Evolutionary conservation across 1,140 invertebrate species (phyloP), one percentile per base, ranked within the genome.

Genomic region (Sarcophaga peregrina): DNA sequence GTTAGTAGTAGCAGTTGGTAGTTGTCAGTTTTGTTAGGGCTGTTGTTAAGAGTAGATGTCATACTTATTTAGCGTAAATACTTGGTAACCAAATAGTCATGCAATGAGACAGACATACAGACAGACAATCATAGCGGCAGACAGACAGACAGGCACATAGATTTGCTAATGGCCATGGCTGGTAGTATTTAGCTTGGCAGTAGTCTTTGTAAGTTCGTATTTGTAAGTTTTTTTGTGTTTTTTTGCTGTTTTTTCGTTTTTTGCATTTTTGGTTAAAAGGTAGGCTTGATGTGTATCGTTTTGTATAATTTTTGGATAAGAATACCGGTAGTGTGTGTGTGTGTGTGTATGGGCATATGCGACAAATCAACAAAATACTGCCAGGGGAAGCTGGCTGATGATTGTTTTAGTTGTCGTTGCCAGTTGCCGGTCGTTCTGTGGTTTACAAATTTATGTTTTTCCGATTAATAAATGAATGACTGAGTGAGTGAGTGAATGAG

Each of bases 41-140:
- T 58, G 54, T n/a, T 58, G 54, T 58, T 58, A 58, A 58, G 15
- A 58, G 54, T 58, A 58, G 13, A 58, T 58, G 54, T 58, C 54
- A 58, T 8, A 58, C 54, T 58, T 58, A 58, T 58, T 58, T 58
- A 58, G 54, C 54, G n/a, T 58, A 58, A 58, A 15, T 58, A 58
- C 54, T 58, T 58, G 54, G 15, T 58, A 58, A n/a, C 15, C n/a
- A 58, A 58, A 58, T 37, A 37, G 25, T 7, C 54, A 58, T n/a
- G 5, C 54, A 58, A 10, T 13, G 50, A 10, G 8, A 52, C 50
- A 52, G n/a, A 5, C 52, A 58, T 0, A 11, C 6, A 58, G 1
- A 13, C 5, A 52, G 50, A 10, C 50, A 10, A 13, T n/a, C 1
- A 37, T 4, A 37, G 25, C n/a, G n/a, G 25, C 25, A 37, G 15